Conservation (phyloP, 1,140 invertebrate species). For the Ditylenchus dipsaci region DNA sequence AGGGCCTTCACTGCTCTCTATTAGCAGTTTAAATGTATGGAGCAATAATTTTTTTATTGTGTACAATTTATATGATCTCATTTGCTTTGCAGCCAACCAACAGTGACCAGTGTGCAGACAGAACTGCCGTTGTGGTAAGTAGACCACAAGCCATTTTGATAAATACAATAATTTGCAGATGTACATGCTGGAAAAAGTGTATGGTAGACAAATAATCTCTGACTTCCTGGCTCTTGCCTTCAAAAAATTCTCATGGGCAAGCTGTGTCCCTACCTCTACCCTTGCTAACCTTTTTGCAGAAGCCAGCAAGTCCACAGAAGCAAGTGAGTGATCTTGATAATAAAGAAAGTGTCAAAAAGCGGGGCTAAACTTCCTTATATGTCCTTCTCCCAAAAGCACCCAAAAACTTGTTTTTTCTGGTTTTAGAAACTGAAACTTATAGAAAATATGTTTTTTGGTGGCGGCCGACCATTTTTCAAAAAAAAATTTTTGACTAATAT, state of each 20-base stretch:
- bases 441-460: too few relatives aligned
- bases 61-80: too few relatives aligned
- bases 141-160: too few relatives aligned
- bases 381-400: too few relatives aligned
- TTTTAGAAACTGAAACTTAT: too few relatives aligned
- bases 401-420: too few relatives aligned
- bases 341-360: constrained; percentile 9
- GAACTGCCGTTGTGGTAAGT: constrained; percentile 6
- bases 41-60: too few relatives aligned
- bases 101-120: constrained; percentile 11
- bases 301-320: neutral
- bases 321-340: neutral
- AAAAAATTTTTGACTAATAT: too few relatives aligned
- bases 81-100: neutral
- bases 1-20: neutral
- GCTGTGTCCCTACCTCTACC: constrained; percentile 16
- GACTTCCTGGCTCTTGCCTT: constrained; percentile 13
- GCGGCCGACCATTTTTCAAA: too few relatives aligned
- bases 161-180: neutral
- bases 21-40: neutral
- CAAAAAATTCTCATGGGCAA: constrained; percentile 6
- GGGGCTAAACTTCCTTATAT: neutral
- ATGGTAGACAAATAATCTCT: neutral
- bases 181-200: constrained; percentile 15
- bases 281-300: constrained; percentile 12